phyloP scores from a whole-genome alignment of 2,888 invertebrate genomes.

The Brachyptera risi region DNA sequence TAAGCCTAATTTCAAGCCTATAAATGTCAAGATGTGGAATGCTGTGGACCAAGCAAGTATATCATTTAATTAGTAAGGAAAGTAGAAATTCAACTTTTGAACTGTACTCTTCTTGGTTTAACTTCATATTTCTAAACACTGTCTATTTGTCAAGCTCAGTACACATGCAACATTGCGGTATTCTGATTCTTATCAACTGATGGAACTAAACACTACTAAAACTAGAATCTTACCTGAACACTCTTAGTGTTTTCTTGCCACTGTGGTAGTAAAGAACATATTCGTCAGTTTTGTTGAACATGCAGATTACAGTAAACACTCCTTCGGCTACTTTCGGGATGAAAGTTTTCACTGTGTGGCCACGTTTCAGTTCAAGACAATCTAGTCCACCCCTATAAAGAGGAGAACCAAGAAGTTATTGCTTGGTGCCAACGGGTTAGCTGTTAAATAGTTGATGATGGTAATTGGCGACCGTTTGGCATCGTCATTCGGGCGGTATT shows the following conservation, averaged over 20 bases:
- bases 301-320: slow-evolving; percentile 91
- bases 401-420: no score
- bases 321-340: slow-evolving; percentile 95
- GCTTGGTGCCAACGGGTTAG: no score
- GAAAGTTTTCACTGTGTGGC: slow-evolving; percentile 80
- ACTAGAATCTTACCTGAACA: slow-evolving; percentile 65
- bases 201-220: background rate
- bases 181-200: background rate
- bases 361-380: slow-evolving; percentile 85
- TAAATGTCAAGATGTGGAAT: no score
- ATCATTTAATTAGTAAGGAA: no score
- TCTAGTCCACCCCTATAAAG: slow-evolving; percentile 86
- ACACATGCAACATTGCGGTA: no score
- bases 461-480: background rate
- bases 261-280: slow-evolving; percentile 97
- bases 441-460: background rate
- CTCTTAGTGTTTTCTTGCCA: slow-evolving; percentile 87
- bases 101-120: no score
- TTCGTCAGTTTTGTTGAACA: slow-evolving; percentile 90
- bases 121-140: no score
- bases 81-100: no score
- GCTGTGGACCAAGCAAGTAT: no score
- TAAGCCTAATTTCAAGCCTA: no score
- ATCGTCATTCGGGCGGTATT: background rate
- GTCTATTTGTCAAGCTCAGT: no score